Percentiles rank a stretch among this genome's conserved stretches.
phyloP scores from a whole-genome alignment of 2,888 invertebrate species.

The Cheilosia urbana region DNA sequence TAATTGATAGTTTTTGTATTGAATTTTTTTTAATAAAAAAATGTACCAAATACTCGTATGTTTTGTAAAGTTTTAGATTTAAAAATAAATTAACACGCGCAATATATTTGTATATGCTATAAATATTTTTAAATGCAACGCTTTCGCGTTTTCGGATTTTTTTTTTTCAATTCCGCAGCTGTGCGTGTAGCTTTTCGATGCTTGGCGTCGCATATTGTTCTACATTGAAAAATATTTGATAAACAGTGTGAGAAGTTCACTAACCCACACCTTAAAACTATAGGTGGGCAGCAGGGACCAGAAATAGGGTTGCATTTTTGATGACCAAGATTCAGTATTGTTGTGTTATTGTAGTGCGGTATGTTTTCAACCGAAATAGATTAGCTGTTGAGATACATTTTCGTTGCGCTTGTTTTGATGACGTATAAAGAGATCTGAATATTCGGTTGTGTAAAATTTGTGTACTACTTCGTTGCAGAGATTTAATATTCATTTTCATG shows the following conservation, averaged over 20 bases:
- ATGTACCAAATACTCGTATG: background rate
- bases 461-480: conserved; percentile 11
- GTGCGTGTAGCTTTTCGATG: conserved; percentile 29
- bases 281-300: conserved; percentile 25
- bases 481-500: conserved; percentile 37
- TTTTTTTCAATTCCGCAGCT: conserved; percentile 43
- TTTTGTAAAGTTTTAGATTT: conserved; percentile 42
- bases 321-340: conserved; percentile 18
- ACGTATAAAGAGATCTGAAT: conserved; percentile 20
- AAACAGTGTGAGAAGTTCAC: conserved; percentile 63
- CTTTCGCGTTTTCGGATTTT: conserved; percentile 39
- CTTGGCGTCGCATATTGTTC: conserved; percentile 29
- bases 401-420: conserved; percentile 37
- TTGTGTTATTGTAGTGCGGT: conserved; percentile 36
- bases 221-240: conserved; percentile 44
- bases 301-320: conserved; percentile 39
- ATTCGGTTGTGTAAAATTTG: conserved; percentile 32
- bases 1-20: conserved; percentile 18
- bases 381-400: conserved; percentile 15
- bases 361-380: conserved; percentile 56
- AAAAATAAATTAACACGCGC: conserved; percentile 66
- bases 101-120: conserved; percentile 25
- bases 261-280: conserved; percentile 63
- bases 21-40: conserved; percentile 5
- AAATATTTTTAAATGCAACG: conserved; percentile 56